Base-by-base conservation (phyloP, 2,113 vertebrate genomes). In the Cepphus grylle region DNA sequence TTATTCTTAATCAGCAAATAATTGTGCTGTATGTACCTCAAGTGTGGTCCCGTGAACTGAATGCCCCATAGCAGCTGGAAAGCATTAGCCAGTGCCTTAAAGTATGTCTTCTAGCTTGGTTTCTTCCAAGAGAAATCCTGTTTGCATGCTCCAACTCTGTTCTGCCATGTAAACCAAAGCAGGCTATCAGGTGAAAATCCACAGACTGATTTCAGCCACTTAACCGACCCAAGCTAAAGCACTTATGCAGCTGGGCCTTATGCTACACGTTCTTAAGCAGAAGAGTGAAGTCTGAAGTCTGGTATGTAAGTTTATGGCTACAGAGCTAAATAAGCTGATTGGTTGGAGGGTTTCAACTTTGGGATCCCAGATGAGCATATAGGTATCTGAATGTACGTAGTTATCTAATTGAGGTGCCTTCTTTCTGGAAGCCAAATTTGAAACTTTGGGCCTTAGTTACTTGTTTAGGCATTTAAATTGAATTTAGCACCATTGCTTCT, bases 1-100 rank as follows among this genome's bases (percentile, higher is more conserved):
- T 92, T 95, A 78, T 62, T 92, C 72, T 79, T 90, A 88, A 94
- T 93, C 78, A 93, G 73, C 66, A 96, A 93, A 76, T 82, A 91
- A 94, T 85, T 95, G 40, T 81, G 38, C 81, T 93, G 27, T 62
- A 36, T 43, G 40, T 80, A 82, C 49, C 62, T 93, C 76, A 90
- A 85, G 74, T 86, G 74, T 82, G 76, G 76, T 88, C 85, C n/a
- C 2, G 0, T 77, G 81, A 91, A 86, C n/a, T 47, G 53, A 90
- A 95, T 85, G 78, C 15, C 4, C 56, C 72, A 52, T 21, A 73
- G 88, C 82, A 93, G 73, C 61, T 79, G 78, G 66, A 79, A 87
- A 85, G 40, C 66, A 72, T 80, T 87, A 61, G n/a, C 6, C 1
- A 1, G 32, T 55, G 43, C 74, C 40, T 76, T 40, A 36, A 29